phyloP scores from a whole-genome alignment of 2,888 invertebrate genomes.

The Druceiella hillmani region DNA sequence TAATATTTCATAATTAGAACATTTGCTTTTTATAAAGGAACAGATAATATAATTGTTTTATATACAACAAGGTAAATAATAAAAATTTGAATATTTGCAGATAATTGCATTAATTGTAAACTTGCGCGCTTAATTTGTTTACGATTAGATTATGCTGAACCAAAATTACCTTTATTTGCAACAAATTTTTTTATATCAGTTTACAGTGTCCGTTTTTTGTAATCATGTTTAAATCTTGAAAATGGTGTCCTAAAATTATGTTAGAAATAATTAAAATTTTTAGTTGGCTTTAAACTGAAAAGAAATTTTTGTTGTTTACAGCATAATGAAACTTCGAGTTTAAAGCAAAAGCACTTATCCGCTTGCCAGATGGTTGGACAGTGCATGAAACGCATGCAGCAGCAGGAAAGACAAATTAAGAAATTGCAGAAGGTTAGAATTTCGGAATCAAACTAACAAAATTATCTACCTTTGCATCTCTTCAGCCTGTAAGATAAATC shows the following conservation, averaged over 20 bases:
- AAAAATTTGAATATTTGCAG: too few relatives aligned
- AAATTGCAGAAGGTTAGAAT: slow-evolving; percentile 39
- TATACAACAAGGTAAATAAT: too few relatives aligned
- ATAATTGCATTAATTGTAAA: too few relatives aligned
- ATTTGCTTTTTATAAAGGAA: too few relatives aligned
- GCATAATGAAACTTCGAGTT: slow-evolving; percentile 43
- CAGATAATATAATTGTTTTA: too few relatives aligned
- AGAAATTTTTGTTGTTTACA: slow-evolving; percentile 27
- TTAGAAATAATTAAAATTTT: too few relatives aligned
- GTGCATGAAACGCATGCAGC: slow-evolving; percentile 50
- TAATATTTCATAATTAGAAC: too few relatives aligned
- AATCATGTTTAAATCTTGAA: too few relatives aligned
- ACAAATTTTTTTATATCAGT: slow-evolving; percentile 24
- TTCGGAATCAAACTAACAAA: slow-evolving; percentile 4
- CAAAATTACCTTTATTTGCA: slow-evolving; percentile 27
- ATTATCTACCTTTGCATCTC: too few relatives aligned
- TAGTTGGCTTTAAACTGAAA: too few relatives aligned
- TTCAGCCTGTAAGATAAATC: too few relatives aligned
- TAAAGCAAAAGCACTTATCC: slow-evolving; percentile 51
- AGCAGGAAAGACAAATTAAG: slow-evolving; percentile 47
- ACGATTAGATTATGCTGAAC: neutral
- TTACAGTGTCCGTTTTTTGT: slow-evolving; percentile 1
- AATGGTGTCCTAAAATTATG: too few relatives aligned
- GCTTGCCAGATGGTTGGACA: slow-evolving; percentile 54
- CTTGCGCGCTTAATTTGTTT: neutral